Percentiles rank a stretch among this genome's conserved stretches.
These are phyloP conservation scores for Andrena minutula DNA, from an alignment of 2,888 invertebrate species.

Conservation along the genomic window DNA sequence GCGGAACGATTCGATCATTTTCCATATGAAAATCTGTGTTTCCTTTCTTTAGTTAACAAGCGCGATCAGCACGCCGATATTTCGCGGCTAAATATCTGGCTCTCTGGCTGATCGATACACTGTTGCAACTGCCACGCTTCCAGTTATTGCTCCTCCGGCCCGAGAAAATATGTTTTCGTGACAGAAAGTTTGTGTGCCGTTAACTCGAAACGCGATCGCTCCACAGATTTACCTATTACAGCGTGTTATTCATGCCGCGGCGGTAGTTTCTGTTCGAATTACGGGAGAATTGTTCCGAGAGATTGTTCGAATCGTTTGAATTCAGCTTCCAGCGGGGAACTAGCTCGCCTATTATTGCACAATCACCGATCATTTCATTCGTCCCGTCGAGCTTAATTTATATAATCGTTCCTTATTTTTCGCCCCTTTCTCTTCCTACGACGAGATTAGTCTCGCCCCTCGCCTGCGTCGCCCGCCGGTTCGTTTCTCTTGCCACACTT, in stretches of 20 bases:
- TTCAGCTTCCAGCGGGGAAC: slow-evolving; percentile 54
- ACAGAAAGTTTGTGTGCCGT: too few species aligned
- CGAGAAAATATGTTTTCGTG: too few species aligned
- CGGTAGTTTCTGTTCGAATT: slow-evolving; percentile 53
- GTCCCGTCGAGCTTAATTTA: slow-evolving; percentile 66
- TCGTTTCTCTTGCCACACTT: slow-evolving; percentile 43
- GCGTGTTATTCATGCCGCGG: slow-evolving; percentile 23
- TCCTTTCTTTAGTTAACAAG: too few species aligned
- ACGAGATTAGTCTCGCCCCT: slow-evolving; percentile 45
- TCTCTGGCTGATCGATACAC: too few species aligned
- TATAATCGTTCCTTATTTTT: slow-evolving; percentile 71
- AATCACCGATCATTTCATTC: slow-evolving; percentile 61
- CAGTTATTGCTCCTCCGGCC: too few species aligned
- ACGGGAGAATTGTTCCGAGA: slow-evolving; percentile 43
- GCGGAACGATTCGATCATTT: neutral
- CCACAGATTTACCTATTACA: slow-evolving; percentile 25
- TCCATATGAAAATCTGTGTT: neutral
- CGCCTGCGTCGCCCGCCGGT: slow-evolving; percentile 12
- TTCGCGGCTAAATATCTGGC: too few species aligned
- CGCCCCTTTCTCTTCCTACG: slow-evolving; percentile 33
- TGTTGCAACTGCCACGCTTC: too few species aligned
- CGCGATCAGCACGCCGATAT: too few species aligned
- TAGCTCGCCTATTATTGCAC: slow-evolving; percentile 54
- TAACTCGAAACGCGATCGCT: slow-evolving; percentile 25
- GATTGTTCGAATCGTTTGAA: slow-evolving; percentile 54